Evolutionary conservation across 2,797 vertebrate genomes (phyloP), one percentile per base, ranked within the genome.

Genomic region (Sebastes paucispinis): DNA sequence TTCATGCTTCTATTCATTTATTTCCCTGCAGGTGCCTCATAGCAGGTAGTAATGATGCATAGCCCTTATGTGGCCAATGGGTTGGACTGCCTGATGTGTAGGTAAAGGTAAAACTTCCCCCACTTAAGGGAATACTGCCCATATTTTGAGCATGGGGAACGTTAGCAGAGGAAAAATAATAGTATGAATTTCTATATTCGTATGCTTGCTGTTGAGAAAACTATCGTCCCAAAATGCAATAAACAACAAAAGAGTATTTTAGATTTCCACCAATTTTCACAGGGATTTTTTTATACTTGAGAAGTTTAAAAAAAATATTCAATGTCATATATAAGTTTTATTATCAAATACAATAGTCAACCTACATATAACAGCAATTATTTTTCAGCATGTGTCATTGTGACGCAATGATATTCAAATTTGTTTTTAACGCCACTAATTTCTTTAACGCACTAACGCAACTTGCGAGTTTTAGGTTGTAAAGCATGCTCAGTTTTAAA

Each of bases 11-110:
- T 73, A 43, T 88, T 92, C 90, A 93, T 94, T 93, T 88, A 90
- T 86, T 84, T 89, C 91, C 82, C 92, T 81, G 91, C 89, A 86
- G 88, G 92, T 80, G 88, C 58, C 69, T 88, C 81, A 4, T 82
- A 75, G 88, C 87, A 82, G 88, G 89, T 85, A 86, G 84, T 88
- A 83, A 82, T 85, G 86, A 85, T 73, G 75, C 86, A 63, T 77
- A 76, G 31, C 12, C 66, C 32, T 11, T 68, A 25, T 84, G 71
- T 76, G 70, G 72, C 65, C 74, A 25, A 3, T 20, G 64, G 68
- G 72, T 12, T 50, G 62, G 83, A 64, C 69, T 57, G 68, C 69
- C 57, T 77, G 73, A 65, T 80, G 64, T 81, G 39, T 66, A 69
- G 71, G 57, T 52, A 62, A 80, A 86, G 69, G 39, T 34, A 59